Conservation (phyloP, 2,113 vertebrate species). For the Parotia lawesii region DNA sequence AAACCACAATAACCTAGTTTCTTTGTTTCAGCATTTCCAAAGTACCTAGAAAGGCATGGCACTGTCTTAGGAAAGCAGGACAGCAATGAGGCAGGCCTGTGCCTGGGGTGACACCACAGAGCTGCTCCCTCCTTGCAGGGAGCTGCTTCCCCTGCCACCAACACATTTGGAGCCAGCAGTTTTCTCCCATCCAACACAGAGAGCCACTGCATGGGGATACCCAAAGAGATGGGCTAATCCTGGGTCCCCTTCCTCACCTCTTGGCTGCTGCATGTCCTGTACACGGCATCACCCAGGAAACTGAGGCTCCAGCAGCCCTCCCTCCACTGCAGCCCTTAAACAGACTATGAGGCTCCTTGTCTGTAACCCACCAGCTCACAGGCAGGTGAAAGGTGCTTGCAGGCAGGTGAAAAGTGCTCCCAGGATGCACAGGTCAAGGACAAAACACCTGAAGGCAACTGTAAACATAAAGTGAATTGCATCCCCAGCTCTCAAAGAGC, state of each 20-base stretch:
- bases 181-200: neutral
- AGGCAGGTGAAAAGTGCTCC: neutral
- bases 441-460: neutral
- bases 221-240: neutral
- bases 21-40: neutral
- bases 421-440: neutral
- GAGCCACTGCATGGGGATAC: accelerated
- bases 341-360: accelerated
- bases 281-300: neutral
- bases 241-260: neutral
- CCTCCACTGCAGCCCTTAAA: neutral
- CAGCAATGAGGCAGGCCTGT: neutral
- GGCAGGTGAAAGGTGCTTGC: neutral
- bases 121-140: neutral
- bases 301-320: neutral
- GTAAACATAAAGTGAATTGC: neutral
- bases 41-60: neutral
- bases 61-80: neutral
- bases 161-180: neutral
- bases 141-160: accelerated
- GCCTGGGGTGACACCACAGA: accelerated
- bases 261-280: neutral
- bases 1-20: neutral
- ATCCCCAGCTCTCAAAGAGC: neutral
- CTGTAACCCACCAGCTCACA: neutral